Conservation (phyloP, 2,113 vertebrate species). For the Eubucco bourcierii region DNA sequence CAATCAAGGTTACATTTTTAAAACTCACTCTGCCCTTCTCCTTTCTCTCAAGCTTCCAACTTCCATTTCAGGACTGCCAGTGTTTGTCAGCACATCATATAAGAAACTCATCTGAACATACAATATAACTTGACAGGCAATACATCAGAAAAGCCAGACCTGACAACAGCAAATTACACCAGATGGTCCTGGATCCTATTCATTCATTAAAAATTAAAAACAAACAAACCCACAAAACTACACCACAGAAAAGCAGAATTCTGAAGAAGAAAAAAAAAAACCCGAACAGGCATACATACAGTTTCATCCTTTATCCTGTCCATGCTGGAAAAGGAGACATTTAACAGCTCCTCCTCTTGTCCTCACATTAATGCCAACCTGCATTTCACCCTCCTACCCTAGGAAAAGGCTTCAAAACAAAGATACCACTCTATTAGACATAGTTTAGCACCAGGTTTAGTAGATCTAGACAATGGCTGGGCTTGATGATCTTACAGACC, state of each 20-base stretch:
- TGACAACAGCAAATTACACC: conserved; percentile 47
- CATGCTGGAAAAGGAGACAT: not conserved
- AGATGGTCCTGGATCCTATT: conserved; percentile 59
- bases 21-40: not conserved
- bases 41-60: not conserved
- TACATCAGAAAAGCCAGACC: conserved; percentile 64
- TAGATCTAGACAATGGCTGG: too few relatives aligned
- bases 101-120: conserved; percentile 47
- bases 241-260: not conserved
- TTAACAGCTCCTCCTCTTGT: not conserved
- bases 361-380: not conserved
- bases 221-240: not conserved
- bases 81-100: conserved; percentile 33
- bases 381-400: not conserved
- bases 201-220: not conserved
- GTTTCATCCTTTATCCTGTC: not conserved
- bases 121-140: conserved; percentile 54
- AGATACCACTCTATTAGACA: not conserved
- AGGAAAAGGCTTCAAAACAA: not conserved
- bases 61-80: conserved; percentile 42
- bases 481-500: too few relatives aligned
- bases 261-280: not conserved
- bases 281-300: not conserved
- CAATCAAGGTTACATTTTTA: conserved; percentile 11
- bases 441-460: too few relatives aligned